Base-by-base conservation (phyloP, 1,140 invertebrate genomes). In the Pentalonia nigronervosa region DNA sequence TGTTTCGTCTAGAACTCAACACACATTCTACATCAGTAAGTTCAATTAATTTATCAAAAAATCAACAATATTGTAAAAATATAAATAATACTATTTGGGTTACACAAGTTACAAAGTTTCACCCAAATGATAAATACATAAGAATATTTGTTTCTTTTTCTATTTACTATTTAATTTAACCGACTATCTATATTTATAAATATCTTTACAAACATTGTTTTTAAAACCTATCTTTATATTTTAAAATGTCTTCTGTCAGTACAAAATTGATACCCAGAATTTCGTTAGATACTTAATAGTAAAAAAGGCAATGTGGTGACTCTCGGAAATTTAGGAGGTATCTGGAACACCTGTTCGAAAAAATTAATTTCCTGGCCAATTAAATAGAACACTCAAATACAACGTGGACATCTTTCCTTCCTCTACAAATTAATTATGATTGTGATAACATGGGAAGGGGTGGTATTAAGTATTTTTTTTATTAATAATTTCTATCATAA, bases 1-100 rank as follows among this genome's bases (percentile, higher is more conserved):
- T 93, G 4, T 93, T 93, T 56, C 76, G 81, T 41, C 60, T 93
- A 9, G 76, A 93, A 30, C 47, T 93, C 7, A 93, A 93, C 7
- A 84, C 91, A 11, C 91, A 93, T 36, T 86, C 91, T 1, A 30
- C 14, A 20, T 21, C 34, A 23, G 91, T 93, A 53, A 86, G 81
- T 56, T 45, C 25, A 56, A 48, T 30, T 25, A 45, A 84, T 41
- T 41, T 25, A 84, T 25, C 47, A 20, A 47, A 47, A 45, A 47
- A 41, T 84, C 1, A 30, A 36, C 36, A 45, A 76, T 76, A 76
- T 76, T 34, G 60, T 76, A n/a, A n/a, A 20, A 76, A 17, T 34
- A n/a, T 76, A 76, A 30, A 34, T 34, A n/a, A 76, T 41, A 41
- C 30, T n/a, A 76, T 0, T 6, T 14, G 30, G n/a, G 30, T n/a